Conservation (phyloP, 2,888 invertebrate species). For the Opisthograptis luteolata region DNA sequence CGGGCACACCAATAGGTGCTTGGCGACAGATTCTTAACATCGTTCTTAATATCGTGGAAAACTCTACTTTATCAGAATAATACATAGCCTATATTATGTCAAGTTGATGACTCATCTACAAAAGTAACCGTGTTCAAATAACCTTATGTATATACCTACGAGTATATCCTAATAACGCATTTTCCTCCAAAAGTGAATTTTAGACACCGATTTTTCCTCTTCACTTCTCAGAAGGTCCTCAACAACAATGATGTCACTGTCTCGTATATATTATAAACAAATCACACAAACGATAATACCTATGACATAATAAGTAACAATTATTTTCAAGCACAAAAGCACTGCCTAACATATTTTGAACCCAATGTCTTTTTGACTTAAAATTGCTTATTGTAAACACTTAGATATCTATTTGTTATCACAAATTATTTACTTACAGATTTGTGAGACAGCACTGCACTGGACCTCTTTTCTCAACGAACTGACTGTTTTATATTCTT, state of each 20-base stretch:
- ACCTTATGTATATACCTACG: no score
- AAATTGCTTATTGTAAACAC: constrained; percentile 3
- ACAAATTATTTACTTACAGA: constrained; percentile 11
- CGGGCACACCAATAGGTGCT: no score
- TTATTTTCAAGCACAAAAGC: no score
- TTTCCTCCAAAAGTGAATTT: no score
- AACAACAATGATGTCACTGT: constrained; percentile 18
- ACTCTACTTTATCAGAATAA: no score
- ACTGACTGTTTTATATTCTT: background rate
- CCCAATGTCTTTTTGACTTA: constrained; percentile 5
- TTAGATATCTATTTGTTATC: no score
- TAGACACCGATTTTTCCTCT: constrained; percentile 24
- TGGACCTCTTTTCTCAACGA: constrained; percentile 7
- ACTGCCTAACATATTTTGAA: constrained; percentile 33
- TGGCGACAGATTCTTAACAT: no score
- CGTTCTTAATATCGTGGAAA: no score
- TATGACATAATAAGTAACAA: constrained; percentile 44
- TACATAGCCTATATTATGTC: no score
- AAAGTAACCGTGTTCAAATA: no score
- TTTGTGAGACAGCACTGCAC: background rate
- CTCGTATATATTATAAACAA: constrained; percentile 24
- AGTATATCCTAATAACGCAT: no score
- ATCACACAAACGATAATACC: constrained; percentile 28
- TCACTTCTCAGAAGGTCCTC: constrained; percentile 27
- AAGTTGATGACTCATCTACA: no score